A percentile compares a stretch with the other conserved stretches of the same genome.
These are phyloP conservation scores for Papilio demoleus DNA, from an alignment of 2,888 invertebrate genomes.

Conservation along the genomic window DNA sequence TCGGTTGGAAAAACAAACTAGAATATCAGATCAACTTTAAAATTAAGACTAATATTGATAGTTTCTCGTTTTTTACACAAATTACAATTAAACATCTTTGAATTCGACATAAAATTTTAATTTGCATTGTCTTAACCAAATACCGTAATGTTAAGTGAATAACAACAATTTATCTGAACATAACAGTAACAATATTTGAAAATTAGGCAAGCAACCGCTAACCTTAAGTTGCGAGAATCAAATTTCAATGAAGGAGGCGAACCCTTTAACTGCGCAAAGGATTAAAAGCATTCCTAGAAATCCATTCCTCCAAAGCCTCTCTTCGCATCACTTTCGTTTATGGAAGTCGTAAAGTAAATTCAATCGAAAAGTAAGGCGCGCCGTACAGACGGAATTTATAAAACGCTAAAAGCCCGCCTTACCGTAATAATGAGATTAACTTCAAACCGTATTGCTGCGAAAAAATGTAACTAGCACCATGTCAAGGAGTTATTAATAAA, in stretches of 20 bases:
- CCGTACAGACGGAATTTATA: constrained; percentile 53
- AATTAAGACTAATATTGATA: too few relatives aligned
- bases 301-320: constrained; percentile 48
- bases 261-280: constrained; percentile 49
- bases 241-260: constrained; percentile 50
- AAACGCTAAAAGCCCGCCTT: constrained; percentile 50
- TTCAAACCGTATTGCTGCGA: background rate
- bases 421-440: constrained; percentile 32
- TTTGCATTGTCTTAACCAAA: background rate
- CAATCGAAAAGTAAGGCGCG: constrained; percentile 49
- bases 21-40: too few relatives aligned
- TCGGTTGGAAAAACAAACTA: too few relatives aligned
- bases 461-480: background rate
- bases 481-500: background rate
- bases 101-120: background rate
- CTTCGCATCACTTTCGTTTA: constrained; percentile 55
- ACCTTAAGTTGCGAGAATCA: constrained; percentile 41
- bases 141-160: background rate
- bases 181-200: constrained; percentile 14
- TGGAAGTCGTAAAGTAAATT: constrained; percentile 65
- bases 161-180: background rate
- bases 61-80: too few relatives aligned
- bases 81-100: too few relatives aligned
- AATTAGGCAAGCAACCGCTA: constrained; percentile 12
- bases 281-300: constrained; percentile 54